These are phyloP conservation scores for Ascidia mentula DNA, from an alignment of 23 tunicate genomes.

Conservation along the genomic window DNA sequence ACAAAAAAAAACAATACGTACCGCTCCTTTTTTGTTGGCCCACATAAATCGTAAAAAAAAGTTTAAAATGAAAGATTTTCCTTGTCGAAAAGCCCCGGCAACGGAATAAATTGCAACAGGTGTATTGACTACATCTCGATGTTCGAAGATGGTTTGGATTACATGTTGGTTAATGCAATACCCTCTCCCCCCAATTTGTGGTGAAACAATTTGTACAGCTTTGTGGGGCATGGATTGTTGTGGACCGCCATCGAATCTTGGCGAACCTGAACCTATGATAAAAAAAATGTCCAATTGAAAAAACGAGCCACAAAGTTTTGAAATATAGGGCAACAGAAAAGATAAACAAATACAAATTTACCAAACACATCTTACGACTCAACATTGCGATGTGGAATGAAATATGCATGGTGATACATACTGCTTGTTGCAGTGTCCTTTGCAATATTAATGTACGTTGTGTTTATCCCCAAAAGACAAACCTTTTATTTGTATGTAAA, in stretches of 20 bases:
- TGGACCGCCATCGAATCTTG: neutral
- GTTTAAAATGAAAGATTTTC: constrained; percentile 16
- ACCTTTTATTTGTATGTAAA: too few species aligned
- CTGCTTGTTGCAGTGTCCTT: too few species aligned
- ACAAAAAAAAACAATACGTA: too few species aligned
- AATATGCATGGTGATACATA: neutral
- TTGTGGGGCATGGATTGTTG: neutral
- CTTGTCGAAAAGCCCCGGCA: constrained; percentile 16
- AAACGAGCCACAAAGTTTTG: neutral
- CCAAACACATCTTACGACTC: too few species aligned
- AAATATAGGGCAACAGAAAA: neutral
- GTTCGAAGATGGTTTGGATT: neutral
- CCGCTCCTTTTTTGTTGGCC: neutral
- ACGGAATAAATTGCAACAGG: neutral
- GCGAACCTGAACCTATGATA: too few species aligned
- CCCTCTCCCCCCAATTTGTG: too few species aligned
- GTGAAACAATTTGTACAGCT: constrained; percentile 8
- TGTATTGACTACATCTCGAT: neutral
- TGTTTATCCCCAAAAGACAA: too few species aligned
- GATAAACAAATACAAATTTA: too few species aligned
- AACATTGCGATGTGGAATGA: neutral
- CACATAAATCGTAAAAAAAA: neutral
- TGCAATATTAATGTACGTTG: too few species aligned
- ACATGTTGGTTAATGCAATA: neutral
- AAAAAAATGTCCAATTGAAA: too few species aligned